Percentiles rank a stretch among this genome's conserved stretches.
These are phyloP conservation scores for Oreortyx pictus DNA, from an alignment of 2,797 vertebrate species.

Conservation along the genomic window DNA sequence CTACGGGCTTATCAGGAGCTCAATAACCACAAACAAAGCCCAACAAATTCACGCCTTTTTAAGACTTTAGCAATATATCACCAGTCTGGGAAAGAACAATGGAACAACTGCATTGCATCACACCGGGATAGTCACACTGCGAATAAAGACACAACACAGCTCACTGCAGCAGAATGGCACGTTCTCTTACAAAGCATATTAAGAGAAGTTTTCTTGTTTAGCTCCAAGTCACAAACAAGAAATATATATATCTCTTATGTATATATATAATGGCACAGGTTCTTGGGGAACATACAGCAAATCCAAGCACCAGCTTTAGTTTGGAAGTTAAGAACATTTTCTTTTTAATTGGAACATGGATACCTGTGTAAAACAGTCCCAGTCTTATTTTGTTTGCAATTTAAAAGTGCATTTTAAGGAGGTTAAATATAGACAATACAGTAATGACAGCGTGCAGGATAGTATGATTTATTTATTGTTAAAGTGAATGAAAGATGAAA, in stretches of 20 bases:
- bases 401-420: background rate
- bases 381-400: background rate
- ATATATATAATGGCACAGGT: background rate
- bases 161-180: background rate
- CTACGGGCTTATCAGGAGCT: background rate
- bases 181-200: background rate
- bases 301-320: background rate
- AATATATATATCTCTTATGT: too few species aligned
- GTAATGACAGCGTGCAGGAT: background rate
- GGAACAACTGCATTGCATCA: slow-evolving; percentile 30
- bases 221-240: background rate
- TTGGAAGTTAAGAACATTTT: background rate
- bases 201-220: slow-evolving; percentile 14
- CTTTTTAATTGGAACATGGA: background rate
- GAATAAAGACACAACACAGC: background rate
- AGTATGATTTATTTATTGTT: background rate
- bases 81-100: background rate
- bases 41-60: background rate
- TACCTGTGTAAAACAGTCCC: background rate
- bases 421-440: background rate
- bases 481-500: background rate
- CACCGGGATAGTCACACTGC: background rate
- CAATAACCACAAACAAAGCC: background rate
- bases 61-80: slow-evolving; percentile 20
- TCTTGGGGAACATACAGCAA: slow-evolving; percentile 8